Evolutionary conservation across 2,797 vertebrate genomes (phyloP), one percentile per base, ranked within the genome.

Genomic region (Tenualosa ilisha): DNA sequence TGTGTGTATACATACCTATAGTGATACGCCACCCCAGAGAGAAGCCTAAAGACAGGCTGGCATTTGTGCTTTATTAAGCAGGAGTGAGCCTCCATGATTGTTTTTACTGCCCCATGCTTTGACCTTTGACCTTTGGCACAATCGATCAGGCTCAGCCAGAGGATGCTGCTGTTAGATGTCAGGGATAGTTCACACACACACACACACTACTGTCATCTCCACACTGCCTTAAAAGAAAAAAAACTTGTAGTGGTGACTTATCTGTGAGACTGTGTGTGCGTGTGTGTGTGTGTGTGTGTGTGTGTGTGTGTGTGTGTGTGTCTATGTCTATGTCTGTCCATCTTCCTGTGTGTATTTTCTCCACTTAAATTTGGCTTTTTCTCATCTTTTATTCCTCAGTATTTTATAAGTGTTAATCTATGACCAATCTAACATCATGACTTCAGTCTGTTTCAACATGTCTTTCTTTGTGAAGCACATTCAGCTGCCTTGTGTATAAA

Each of bases 21-120:
- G 82, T 22, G n/a, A 53, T 26, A 56, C 17, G 13, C 51, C 75
- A 86, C 86, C 85, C 88, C 81, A 81, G 82, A 82, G 84, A 87
- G 89, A 37, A 56, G 37, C 22, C 40, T 61, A 9, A 51, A 51
- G 50, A 22, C 15, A 51, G 82, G 54, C 79, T 81, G 46, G 63
- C 54, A 24, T 61, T 6, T 54, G 46, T 82, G 81, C 43, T 82
- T 72, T 84, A 26, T 82, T 49, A 84, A 31, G 79, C 56, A 50
- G 50, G 61, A 11, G 8, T 56, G 85, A 24, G 22, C 61, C 65
- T 61, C 79, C 43, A 54, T 86, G 24, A 56, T 87, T 84, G 24
- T n/a, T 72, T 87, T 87, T 86, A 84, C 81, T 84, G 65, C 24
- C 24, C 54, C 79, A 20, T 20, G 40, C n/a, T 84, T 43, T 81